These are phyloP conservation scores for Allochrocebus solatus DNA, from an alignment of 2,797 vertebrate species.

Conservation along the genomic window DNA sequence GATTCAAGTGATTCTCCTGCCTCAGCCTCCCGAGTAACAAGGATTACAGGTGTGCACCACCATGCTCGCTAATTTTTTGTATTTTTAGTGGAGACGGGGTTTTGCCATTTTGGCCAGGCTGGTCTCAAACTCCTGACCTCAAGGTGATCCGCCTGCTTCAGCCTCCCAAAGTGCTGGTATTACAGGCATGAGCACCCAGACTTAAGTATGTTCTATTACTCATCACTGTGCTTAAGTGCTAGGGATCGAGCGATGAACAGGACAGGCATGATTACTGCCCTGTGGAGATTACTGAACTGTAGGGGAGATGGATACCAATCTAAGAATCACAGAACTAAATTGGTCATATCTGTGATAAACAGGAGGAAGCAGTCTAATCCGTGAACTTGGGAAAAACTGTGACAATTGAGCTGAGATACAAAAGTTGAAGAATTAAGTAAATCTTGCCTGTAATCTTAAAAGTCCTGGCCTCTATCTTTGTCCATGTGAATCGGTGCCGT, in stretches of 20 bases:
- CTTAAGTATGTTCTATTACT: neutral
- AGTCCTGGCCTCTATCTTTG: neutral
- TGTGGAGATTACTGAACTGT: neutral
- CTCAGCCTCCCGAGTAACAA: neutral
- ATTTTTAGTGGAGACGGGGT: neutral
- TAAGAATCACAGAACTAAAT: neutral
- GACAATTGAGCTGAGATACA: neutral
- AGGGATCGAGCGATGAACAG: neutral
- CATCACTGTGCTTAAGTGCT: neutral
- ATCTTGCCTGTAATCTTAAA: neutral
- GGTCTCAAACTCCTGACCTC: neutral
- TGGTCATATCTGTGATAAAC: neutral
- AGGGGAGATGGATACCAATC: neutral
- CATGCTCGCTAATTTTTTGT: neutral
- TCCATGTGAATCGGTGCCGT: neutral
- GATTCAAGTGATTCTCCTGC: neutral
- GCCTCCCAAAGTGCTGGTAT: neutral
- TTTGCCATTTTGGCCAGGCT: neutral
- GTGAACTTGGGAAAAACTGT: neutral
- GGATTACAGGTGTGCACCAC: neutral
- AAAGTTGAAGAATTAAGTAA: neutral
- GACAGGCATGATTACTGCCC: rapidly evolving
- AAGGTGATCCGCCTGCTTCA: neutral
- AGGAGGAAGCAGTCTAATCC: neutral
- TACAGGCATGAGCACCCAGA: neutral